A percentile compares a stretch with the other conserved stretches of the same genome.
These are phyloP conservation scores for Pseudonaja textilis DNA, from an alignment of 2,113 vertebrate species.

Conservation along the genomic window DNA sequence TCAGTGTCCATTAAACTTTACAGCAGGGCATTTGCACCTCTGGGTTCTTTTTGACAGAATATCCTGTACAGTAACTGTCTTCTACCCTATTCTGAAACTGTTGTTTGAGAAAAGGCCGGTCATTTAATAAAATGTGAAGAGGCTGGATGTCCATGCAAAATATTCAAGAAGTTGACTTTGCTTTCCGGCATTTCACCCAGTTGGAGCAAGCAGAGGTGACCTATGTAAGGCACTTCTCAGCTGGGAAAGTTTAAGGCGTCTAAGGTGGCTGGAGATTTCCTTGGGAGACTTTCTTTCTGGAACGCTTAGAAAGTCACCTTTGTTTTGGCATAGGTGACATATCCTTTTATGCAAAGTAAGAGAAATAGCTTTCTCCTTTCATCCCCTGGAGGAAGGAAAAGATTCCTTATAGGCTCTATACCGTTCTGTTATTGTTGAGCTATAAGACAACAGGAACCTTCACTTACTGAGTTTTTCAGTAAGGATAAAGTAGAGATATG, in stretches of 20 bases:
- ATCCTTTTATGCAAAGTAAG: neutral
- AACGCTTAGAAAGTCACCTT: neutral
- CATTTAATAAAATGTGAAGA: neutral
- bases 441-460: neutral
- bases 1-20: neutral
- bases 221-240: neutral
- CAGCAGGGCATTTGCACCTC: neutral
- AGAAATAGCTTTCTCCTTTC: neutral
- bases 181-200: neutral
- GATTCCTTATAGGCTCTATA: neutral
- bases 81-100: neutral
- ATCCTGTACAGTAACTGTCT: neutral
- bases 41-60: neutral
- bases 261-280: neutral
- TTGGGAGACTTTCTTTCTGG: neutral
- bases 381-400: neutral
- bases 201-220: neutral
- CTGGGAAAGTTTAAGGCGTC: neutral
- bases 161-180: neutral
- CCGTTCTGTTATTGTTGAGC: neutral
- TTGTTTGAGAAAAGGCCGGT: neutral
- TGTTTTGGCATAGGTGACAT: neutral
- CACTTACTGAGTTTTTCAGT: neutral
- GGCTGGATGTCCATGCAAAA: neutral
- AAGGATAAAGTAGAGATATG: neutral